These are phyloP conservation scores for Clarias gariepinus DNA, from an alignment of 2,113 vertebrate genomes.

Conservation along the genomic window DNA sequence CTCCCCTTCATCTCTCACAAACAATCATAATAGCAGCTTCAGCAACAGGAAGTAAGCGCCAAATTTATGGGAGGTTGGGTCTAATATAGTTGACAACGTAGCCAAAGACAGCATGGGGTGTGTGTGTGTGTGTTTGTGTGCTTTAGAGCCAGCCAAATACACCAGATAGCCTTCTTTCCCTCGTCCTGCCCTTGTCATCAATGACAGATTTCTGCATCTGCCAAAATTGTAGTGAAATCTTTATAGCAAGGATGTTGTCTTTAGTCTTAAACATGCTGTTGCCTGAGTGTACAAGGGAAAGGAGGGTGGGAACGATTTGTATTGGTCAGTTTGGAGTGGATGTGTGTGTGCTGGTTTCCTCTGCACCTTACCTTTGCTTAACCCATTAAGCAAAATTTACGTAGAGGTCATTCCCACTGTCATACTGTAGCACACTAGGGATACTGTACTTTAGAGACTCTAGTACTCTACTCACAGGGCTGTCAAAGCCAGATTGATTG, in stretches of 20 bases:
- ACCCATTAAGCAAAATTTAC: neutral
- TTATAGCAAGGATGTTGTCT: neutral
- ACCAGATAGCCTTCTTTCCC: slow-evolving; percentile 38
- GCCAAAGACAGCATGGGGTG: slow-evolving; percentile 25
- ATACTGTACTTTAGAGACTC: too few species aligned
- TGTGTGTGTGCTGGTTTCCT: slow-evolving; percentile 35
- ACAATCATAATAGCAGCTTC: slow-evolving; percentile 99
- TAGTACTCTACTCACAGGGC: neutral
- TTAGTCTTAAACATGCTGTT: neutral
- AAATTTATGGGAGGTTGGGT: slow-evolving; percentile 49
- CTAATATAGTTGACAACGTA: neutral
- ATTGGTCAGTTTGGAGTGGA: slow-evolving; percentile 28
- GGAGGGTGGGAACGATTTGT: slow-evolving; percentile 25
- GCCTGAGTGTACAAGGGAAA: slow-evolving; percentile 10
- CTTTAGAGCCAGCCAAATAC: slow-evolving; percentile 25
- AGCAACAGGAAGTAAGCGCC: slow-evolving; percentile 99
- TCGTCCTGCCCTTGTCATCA: neutral
- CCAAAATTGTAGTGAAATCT: neutral
- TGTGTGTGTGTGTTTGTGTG: slow-evolving; percentile 19
- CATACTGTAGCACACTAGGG: neutral
- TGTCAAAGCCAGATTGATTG: neutral
- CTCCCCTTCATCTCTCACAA: slow-evolving; percentile 98
- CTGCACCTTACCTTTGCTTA: neutral
- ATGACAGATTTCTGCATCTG: neutral
- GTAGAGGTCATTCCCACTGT: slow-evolving; percentile 1